phyloP scores from a whole-genome alignment of 2,888 invertebrate genomes.

The Ditula angustiorana region DNA sequence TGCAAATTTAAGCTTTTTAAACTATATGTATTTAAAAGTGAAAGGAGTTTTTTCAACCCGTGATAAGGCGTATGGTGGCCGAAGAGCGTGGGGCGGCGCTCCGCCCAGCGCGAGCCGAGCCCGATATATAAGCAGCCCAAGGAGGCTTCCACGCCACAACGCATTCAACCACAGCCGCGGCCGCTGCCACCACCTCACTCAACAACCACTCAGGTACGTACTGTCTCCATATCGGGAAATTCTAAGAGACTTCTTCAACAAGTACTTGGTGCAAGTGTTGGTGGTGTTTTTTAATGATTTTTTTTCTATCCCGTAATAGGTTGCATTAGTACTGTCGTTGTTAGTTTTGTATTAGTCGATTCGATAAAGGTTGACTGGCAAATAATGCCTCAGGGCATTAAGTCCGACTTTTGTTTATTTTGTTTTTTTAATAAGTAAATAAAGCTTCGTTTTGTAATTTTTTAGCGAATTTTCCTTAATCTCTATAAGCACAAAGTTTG shows the following conservation, averaged over 20 bases:
- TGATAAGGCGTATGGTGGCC: not conserved
- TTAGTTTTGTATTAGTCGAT: not conserved
- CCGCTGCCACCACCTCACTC: slow-evolving; percentile 53
- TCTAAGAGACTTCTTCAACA: too few relatives aligned
- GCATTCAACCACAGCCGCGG: slow-evolving; percentile 59
- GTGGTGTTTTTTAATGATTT: too few relatives aligned
- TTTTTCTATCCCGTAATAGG: too few relatives aligned
- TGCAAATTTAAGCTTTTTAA: too few relatives aligned
- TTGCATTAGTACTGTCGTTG: too few relatives aligned
- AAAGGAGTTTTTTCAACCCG: not conserved
- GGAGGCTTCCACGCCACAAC: slow-evolving; percentile 61
- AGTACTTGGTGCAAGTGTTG: too few relatives aligned
- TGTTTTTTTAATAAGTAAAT: not conserved
- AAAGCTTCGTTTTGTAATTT: not conserved
- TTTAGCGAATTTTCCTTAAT: not conserved
- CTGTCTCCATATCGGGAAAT: too few relatives aligned
- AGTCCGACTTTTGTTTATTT: not conserved
- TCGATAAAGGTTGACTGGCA: not conserved
- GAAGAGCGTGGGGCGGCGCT: slow-evolving; percentile 44
- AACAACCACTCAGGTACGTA: slow-evolving; percentile 1
- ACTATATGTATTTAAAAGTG: too few relatives aligned
- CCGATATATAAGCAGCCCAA: slow-evolving; percentile 70
- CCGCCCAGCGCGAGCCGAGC: slow-evolving; percentile 51
- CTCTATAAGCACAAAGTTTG: not conserved
- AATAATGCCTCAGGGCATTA: too few relatives aligned